Evolutionary conservation across 2,113 vertebrate genomes (phyloP), one percentile per base, ranked within the genome.

Genomic region (Otolemur garnettii): DNA sequence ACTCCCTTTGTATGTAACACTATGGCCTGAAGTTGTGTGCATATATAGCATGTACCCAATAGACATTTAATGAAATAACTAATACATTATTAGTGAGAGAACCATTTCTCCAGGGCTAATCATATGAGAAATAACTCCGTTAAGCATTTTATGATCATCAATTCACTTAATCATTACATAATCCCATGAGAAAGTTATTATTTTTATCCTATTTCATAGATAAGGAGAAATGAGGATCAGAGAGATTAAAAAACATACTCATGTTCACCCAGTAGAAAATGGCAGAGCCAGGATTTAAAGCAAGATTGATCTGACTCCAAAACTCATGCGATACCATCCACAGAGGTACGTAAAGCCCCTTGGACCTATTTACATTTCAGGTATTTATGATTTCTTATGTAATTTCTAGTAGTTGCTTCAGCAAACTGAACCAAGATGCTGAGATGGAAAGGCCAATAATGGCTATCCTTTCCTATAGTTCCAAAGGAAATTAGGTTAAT

Each of bases 161-260:
- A 66, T 64, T 93, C 78, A 62, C 28, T 60, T 87, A 90, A 75
- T 90, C 24, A 71, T 93, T 55, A 77, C 7, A 85, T 87, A 42
- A 86, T 1, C 1, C 69, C 60, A 74, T 57, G 53, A 90, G 33
- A 94, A 84, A 64, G 69, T 66, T 68, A 68, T 42, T 71, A 38
- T 88, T 87, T 78, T 69, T 11, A 75, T 93, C 12, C 87, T 22
- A 68, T 66, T 80, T 96, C 68, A 84, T 30, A 75, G 74, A 93
- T 60, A 66, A 92, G 26, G 38, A 80, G 77, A 83, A 83, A 74
- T 38, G 59, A 96, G 26, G 64, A 87, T 88, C 62, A 84, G 8
- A 89, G 38, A 57, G 15, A 91, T 75, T 57, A 21, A 93, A 83
- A 77, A 89, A 57, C 26, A 86, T 60, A 85, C 18, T 17, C 50